Evolutionary conservation across 1,140 invertebrate species (phyloP).

Genomic region (Brachionus paranguensis): DNA sequence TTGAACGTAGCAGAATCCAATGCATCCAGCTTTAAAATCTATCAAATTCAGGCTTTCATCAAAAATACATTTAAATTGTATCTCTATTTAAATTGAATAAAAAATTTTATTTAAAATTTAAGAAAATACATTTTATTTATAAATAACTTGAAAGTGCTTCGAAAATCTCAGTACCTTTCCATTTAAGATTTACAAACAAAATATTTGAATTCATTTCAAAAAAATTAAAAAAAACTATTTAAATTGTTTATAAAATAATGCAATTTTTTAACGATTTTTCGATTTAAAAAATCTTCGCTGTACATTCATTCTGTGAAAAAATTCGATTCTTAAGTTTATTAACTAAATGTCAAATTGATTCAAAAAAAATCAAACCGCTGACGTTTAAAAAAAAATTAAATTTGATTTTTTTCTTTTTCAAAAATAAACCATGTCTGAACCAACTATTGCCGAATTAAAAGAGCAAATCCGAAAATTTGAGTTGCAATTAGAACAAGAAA

Average conservation of each 20-base stretch:
- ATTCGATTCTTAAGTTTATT: not conserved
- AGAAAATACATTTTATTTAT: not conserved
- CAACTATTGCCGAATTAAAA: conserved; percentile 7
- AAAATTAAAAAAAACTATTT: not conserved
- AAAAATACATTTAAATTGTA: conserved; percentile 29
- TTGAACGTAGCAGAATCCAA: not conserved
- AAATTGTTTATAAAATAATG: not conserved
- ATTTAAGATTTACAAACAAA: conserved; percentile 30
- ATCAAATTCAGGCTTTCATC: conserved; percentile 1
- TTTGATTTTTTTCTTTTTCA: not conserved
- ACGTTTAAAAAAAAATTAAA: not conserved
- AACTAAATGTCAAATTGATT: conserved; percentile 1
- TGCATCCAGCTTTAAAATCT: conserved; percentile 20
- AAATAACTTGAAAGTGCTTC: not conserved
- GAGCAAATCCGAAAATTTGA: conserved; percentile 31
- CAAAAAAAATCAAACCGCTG: not conserved
- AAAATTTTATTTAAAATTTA: not conserved
- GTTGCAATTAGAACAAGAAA: conserved; percentile 22
- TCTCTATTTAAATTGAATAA: not conserved
- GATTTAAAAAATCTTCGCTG: not conserved
- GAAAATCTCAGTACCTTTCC: not conserved
- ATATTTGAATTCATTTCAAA: conserved; percentile 15
- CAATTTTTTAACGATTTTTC: not conserved
- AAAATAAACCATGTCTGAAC: not conserved
- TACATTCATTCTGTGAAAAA: not conserved